Conservation (phyloP, 2,797 vertebrate species). For the Ataeniobius toweri region DNA sequence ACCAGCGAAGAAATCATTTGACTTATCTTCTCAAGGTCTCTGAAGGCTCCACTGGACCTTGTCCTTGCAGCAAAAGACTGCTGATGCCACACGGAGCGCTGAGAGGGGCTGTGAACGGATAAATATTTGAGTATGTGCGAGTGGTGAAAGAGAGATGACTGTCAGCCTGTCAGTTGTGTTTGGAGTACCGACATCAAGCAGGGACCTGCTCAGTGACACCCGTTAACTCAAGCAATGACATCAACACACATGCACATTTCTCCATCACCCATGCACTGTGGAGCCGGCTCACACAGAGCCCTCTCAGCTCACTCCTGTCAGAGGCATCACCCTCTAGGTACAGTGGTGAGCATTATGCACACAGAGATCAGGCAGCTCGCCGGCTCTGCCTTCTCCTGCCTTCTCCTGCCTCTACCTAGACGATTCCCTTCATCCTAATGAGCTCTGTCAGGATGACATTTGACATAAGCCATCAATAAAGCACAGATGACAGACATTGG, state of each 20-base stretch:
- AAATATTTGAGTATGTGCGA: conserved; percentile 74
- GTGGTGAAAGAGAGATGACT: conserved; percentile 74
- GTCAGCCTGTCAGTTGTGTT: conserved; percentile 84
- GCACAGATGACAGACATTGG: conserved; percentile 71
- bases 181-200: conserved; percentile 68
- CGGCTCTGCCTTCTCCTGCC: conserved; percentile 56
- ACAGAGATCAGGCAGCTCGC: conserved; percentile 82
- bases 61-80: conserved; percentile 67
- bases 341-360: conserved; percentile 74
- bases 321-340: conserved; percentile 79
- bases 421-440: conserved; percentile 76
- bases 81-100: conserved; percentile 58
- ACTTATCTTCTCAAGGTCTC: conserved; percentile 75
- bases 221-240: conserved; percentile 74
- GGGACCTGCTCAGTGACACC: conserved; percentile 81
- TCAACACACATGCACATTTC: conserved; percentile 50
- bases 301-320: conserved; percentile 86
- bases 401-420: conserved; percentile 75
- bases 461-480: conserved; percentile 81
- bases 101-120: conserved; percentile 51
- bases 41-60: conserved; percentile 59
- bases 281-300: conserved; percentile 42
- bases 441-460: conserved; percentile 83
- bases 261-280: conserved; percentile 24
- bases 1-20: conserved; percentile 59